phyloP scores from a whole-genome alignment of 2,888 invertebrate genomes.

The Euphydryas editha region DNA sequence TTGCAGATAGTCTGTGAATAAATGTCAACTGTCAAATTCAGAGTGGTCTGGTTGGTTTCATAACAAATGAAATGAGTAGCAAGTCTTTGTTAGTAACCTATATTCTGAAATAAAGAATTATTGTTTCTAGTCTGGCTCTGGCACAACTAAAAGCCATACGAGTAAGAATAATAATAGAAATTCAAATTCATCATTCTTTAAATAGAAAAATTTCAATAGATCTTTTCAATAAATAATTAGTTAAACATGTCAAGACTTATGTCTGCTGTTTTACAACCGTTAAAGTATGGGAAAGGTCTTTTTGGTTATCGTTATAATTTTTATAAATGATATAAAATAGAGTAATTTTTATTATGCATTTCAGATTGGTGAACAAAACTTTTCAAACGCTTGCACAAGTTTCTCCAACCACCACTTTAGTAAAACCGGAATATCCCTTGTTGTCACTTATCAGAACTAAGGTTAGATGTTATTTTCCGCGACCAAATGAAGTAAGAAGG shows the following conservation, averaged over 20 bases:
- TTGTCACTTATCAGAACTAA: conserved; percentile 70
- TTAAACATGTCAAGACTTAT: conserved; percentile 65
- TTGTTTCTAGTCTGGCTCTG: too few relatives aligned
- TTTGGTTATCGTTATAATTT: not conserved
- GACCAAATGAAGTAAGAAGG: conserved; percentile 88
- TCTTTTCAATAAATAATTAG: not conserved
- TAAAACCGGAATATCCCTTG: conserved; percentile 61
- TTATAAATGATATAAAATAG: not conserved
- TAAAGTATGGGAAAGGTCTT: conserved; percentile 53
- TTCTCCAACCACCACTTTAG: conserved; percentile 53
- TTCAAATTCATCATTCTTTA: too few relatives aligned
- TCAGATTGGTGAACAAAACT: conserved; percentile 62
- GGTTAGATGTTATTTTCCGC: conserved; percentile 88
- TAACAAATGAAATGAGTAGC: too few relatives aligned
- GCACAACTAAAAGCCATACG: too few relatives aligned
- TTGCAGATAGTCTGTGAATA: too few relatives aligned
- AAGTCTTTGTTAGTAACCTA: too few relatives aligned
- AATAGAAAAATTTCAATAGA: too few relatives aligned
- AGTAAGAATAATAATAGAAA: too few relatives aligned
- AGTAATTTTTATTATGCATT: conserved; percentile 31
- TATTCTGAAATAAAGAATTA: too few relatives aligned
- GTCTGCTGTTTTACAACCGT: conserved; percentile 62
- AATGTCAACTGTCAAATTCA: too few relatives aligned
- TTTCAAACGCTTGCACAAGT: conserved; percentile 54
- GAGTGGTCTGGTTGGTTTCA: too few relatives aligned